These are phyloP conservation scores for Patella ulyssiponensis DNA, from an alignment of 2,888 invertebrate genomes.

Conservation along the genomic window DNA sequence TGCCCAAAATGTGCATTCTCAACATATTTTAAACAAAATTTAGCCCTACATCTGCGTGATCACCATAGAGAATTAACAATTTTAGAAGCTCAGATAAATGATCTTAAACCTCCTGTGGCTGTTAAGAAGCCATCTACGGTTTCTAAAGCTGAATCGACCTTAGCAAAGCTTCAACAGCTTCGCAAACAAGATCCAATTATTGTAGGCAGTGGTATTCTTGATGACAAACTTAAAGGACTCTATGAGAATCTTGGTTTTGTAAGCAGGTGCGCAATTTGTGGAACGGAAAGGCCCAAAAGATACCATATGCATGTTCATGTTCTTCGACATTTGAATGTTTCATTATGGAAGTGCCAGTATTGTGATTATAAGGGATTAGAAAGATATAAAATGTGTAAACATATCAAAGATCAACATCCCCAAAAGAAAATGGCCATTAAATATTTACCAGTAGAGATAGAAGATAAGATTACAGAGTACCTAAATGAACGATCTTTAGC, in stretches of 20 bases:
- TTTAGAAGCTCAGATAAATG: conserved; percentile 28
- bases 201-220: conserved; percentile 44
- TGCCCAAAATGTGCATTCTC: conserved; percentile 54
- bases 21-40: conserved; percentile 35
- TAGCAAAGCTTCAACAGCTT: not conserved
- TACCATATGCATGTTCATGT: conserved; percentile 62
- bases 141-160: not conserved
- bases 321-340: conserved; percentile 57
- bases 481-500: conserved; percentile 23
- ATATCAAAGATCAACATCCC: conserved; percentile 43
- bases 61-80: conserved; percentile 41
- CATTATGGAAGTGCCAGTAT: conserved; percentile 57
- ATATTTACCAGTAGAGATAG: conserved; percentile 38
- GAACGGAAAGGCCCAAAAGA: conserved; percentile 54
- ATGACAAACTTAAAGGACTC: conserved; percentile 39
- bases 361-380: conserved; percentile 50
- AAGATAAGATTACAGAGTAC: conserved; percentile 37
- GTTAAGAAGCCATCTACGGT: not conserved
- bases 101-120: not conserved
- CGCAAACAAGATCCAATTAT: conserved; percentile 32
- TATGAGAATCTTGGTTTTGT: conserved; percentile 43
- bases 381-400: conserved; percentile 46
- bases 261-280: conserved; percentile 56
- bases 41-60: conserved; percentile 39
- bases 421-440: conserved; percentile 37